Evolutionary conservation across 2,888 invertebrate species (phyloP).

Genomic region (Hetaerina titia): DNA sequence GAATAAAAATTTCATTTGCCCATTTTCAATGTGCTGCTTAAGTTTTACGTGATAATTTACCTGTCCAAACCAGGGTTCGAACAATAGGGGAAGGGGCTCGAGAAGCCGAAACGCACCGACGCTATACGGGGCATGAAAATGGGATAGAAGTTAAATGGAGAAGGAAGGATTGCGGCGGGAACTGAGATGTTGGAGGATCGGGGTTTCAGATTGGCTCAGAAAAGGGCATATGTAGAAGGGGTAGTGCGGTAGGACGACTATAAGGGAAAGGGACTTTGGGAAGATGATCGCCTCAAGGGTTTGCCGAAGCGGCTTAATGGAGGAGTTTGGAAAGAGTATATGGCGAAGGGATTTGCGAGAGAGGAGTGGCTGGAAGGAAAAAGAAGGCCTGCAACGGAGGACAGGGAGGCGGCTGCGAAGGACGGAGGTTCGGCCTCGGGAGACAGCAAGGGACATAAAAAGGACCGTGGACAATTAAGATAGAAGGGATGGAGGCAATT

Average conservation of each 20-base stretch:
- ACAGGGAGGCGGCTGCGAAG: neutral
- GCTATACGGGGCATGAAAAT: neutral
- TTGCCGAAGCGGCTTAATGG: constrained; percentile 35
- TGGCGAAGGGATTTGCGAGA: neutral
- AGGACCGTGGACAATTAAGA: neutral
- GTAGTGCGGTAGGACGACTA: neutral
- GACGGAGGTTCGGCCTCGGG: neutral
- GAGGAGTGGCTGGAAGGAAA: neutral
- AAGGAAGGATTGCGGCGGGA: neutral
- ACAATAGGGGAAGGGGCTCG: too few relatives aligned
- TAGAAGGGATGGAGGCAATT: constrained; percentile 24
- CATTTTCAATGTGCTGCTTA: too few relatives aligned
- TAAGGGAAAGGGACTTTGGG: neutral
- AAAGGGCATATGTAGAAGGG: neutral
- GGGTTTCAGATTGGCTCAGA: neutral
- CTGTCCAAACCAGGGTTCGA: too few relatives aligned
- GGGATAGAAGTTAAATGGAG: neutral
- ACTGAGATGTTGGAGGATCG: neutral
- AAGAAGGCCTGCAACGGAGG: neutral
- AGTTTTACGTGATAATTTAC: too few relatives aligned
- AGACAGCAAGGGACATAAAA: neutral
- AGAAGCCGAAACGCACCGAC: neutral
- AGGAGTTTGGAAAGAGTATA: constrained; percentile 20
- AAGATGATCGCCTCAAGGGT: constrained; percentile 18
- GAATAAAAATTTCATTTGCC: too few relatives aligned